Base-by-base conservation (phyloP, 2,113 vertebrate genomes). In the Delphinapterus leucas region DNA sequence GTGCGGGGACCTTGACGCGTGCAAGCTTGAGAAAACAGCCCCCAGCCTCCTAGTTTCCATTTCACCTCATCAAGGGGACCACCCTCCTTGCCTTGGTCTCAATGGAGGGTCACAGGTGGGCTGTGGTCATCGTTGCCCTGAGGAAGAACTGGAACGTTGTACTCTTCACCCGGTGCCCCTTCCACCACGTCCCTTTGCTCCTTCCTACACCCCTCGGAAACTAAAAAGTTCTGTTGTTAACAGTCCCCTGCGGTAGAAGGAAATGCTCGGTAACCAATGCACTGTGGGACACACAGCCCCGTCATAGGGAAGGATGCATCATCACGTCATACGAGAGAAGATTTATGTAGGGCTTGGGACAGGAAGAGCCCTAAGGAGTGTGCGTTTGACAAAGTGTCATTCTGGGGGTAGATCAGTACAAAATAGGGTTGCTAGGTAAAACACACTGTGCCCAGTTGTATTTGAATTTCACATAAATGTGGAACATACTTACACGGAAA, bases 101-200 rank as follows among this genome's bases (percentile, higher is more conserved):
- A 5, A 31, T 13, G 49, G 33, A 23, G n/a, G 60, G n/a, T 6
- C 55, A 17, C 38, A 76, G 1, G 25, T 21, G 33, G n/a, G 25
- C 33, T 53, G 60, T 20, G 73, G 25, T 36, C 44, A 4, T 49
- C 60, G 49, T 36, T 20, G 33, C 44, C 73, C 44, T 65, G 60
- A 8, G 44, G 12, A 8, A 53, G 33, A 53, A 2, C 60, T 20
- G 6, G 60, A 13, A 38, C n/a, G 47, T 23, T 47, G n/a, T 23
- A 1, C 25, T 13, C 44, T 5, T 38, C 7, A 53, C 36, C 11
- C 33, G 11, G 3, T 36, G 26, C 25, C 12, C 1, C 47, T 67
- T 23, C 11, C 2, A 9, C 1, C 25, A 41, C 47, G 7, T 55
- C 36, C 1, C 0, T 13, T 21, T 5, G 10, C n/a, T 38, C 25